Conservation (phyloP, 1,140 invertebrate species). For the Rhynchophorus ferrugineus region DNA sequence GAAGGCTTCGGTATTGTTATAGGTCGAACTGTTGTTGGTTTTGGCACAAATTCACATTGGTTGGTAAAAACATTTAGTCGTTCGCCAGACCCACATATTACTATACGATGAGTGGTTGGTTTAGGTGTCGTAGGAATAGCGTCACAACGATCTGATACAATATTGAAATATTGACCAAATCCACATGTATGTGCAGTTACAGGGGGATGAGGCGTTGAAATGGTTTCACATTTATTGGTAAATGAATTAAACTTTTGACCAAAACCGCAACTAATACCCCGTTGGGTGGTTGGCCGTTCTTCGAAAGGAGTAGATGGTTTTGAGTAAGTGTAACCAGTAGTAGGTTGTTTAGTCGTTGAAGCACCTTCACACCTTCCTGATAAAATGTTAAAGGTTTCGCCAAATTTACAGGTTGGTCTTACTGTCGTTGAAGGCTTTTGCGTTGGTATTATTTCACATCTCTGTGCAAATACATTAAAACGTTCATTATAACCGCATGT, state of each 20-base stretch:
- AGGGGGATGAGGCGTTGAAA: too few species aligned
- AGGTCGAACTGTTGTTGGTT: background rate
- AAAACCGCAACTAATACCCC: background rate
- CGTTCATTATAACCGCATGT: background rate
- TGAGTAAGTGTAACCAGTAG: background rate
- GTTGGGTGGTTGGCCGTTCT: background rate
- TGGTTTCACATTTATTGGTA: background rate
- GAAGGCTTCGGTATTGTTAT: background rate
- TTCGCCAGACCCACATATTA: background rate
- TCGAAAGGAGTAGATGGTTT: background rate
- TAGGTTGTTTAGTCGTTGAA: background rate
- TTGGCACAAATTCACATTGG: background rate
- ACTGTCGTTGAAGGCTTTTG: background rate
- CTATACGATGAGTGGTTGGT: too few species aligned
- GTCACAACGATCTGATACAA: background rate
- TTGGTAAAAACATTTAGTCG: background rate
- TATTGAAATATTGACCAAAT: background rate
- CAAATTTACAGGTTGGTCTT: slow-evolving; percentile 10
- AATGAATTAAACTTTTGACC: background rate
- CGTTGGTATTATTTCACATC: slow-evolving; percentile 1
- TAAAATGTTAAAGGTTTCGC: slow-evolving; percentile 6
- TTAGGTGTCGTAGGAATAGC: background rate
- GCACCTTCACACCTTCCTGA: slow-evolving; percentile 1
- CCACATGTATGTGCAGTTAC: background rate
- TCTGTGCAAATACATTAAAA: background rate